A percentile compares a stretch with the other conserved stretches of the same genome.
These are phyloP conservation scores for Serranus cabrilla DNA, from an alignment of 2,797 vertebrate species.

Conservation along the genomic window DNA sequence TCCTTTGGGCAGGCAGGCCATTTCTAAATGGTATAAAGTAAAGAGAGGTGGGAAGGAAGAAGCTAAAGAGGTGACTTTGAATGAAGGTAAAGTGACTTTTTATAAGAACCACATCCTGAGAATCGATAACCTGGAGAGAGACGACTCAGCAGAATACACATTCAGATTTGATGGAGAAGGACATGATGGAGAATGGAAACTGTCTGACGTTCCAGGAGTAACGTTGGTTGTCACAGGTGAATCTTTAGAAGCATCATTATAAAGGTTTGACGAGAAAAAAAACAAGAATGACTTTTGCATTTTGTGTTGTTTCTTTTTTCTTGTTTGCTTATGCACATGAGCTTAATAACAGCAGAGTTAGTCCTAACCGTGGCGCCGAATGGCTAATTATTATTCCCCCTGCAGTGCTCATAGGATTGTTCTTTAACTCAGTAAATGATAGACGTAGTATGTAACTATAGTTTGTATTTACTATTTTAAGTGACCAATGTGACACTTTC, in stretches of 20 bases:
- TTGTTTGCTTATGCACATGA: background rate
- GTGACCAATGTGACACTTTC: background rate
- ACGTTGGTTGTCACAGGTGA: slow-evolving; percentile 35
- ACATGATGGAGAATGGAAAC: accelerated
- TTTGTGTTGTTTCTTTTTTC: background rate
- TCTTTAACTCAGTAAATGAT: too few species aligned
- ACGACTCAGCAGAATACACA: slow-evolving; percentile 28
- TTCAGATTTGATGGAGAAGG: background rate
- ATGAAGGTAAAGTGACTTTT: background rate
- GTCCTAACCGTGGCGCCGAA: too few species aligned
- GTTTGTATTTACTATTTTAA: too few species aligned
- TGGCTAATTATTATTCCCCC: too few species aligned
- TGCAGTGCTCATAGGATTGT: too few species aligned
- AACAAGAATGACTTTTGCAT: too few species aligned
- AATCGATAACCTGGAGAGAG: slow-evolving; percentile 18
- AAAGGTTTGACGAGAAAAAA: too few species aligned
- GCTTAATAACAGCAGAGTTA: background rate
- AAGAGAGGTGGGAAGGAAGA: background rate
- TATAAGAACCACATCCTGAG: background rate
- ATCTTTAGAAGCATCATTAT: background rate
- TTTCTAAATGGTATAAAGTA: slow-evolving; percentile 11
- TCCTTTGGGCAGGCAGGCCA: background rate
- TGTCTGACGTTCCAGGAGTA: background rate
- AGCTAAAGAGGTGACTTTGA: accelerated
- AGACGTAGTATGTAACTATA: too few species aligned